Conservation (phyloP, 2,888 invertebrate species). For the Ichneumoninae sp. region DNA sequence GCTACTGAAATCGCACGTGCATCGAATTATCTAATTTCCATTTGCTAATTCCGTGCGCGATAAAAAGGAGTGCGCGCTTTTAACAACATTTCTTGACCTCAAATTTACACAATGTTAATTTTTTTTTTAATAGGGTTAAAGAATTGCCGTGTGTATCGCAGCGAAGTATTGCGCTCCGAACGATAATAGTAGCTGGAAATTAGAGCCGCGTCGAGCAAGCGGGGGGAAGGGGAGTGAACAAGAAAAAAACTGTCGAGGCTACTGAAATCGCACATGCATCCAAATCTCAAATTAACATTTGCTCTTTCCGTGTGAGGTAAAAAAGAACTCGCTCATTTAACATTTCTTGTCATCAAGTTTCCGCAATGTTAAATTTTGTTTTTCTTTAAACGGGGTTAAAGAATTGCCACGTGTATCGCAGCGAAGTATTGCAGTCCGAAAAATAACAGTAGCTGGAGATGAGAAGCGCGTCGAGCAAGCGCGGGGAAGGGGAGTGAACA, state of each 20-base stretch:
- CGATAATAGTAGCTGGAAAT: constrained; percentile 29
- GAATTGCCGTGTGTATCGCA: background rate
- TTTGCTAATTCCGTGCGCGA: background rate
- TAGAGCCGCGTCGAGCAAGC: background rate
- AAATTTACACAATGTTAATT: background rate
- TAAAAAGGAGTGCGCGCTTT: background rate
- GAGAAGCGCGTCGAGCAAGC: too few relatives aligned
- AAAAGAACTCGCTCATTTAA: too few relatives aligned
- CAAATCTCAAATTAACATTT: background rate
- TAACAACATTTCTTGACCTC: background rate
- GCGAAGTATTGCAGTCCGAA: constrained; percentile 18
- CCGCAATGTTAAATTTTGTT: too few relatives aligned
- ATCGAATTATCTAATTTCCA: background rate
- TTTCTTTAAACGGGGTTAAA: background rate
- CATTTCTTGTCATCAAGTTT: too few relatives aligned
- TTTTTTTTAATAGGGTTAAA: background rate
- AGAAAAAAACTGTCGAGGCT: constrained; percentile 15
- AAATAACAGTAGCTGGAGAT: constrained; percentile 28
- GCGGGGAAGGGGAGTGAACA: background rate
- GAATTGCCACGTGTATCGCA: background rate
- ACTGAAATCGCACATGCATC: background rate
- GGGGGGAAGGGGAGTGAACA: background rate
- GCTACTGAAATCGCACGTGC: background rate
- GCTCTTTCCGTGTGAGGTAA: too few relatives aligned
- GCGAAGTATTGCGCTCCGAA: constrained; percentile 16